Conservation (phyloP, 1,140 invertebrate species). For the Nymphalis io region DNA sequence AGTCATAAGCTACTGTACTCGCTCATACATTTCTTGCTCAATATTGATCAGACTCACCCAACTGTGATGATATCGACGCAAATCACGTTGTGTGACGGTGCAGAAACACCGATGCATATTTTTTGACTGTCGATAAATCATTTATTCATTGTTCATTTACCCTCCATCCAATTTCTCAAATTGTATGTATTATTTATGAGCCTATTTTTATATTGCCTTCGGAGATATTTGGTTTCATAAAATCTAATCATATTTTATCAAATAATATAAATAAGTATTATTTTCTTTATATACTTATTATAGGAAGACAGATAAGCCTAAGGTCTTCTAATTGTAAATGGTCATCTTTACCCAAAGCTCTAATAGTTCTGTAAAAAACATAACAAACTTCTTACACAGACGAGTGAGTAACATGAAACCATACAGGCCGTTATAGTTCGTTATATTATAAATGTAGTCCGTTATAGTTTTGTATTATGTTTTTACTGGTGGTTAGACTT, state of each 20-base stretch:
- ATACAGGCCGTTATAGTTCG: too few species aligned
- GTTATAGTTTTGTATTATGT: too few species aligned
- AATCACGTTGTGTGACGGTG: constrained; percentile 33
- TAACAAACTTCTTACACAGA: too few species aligned
- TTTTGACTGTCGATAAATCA: constrained; percentile 28
- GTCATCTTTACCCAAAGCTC: too few species aligned
- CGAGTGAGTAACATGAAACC: too few species aligned
- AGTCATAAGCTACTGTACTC: constrained; percentile 17
- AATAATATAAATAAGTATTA: too few species aligned
- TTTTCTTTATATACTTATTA: not conserved
- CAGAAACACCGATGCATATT: constrained; percentile 34
- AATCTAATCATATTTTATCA: not conserved
- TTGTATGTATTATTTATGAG: constrained; percentile 28
- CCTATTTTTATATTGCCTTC: constrained; percentile 14
- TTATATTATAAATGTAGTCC: too few species aligned
- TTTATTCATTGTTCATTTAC: constrained; percentile 32
- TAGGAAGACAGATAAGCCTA: too few species aligned
- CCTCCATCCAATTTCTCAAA: constrained; percentile 28
- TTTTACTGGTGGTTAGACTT: too few species aligned
- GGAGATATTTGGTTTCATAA: not conserved
- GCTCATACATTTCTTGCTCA: constrained; percentile 19
- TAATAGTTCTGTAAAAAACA: too few species aligned
- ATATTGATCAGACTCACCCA: constrained; percentile 32
- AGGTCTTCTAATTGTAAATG: too few species aligned
- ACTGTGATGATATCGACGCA: constrained; percentile 33